phyloP scores from a whole-genome alignment of 1,140 invertebrate genomes.

The Gonioctena quinquepunctata region DNA sequence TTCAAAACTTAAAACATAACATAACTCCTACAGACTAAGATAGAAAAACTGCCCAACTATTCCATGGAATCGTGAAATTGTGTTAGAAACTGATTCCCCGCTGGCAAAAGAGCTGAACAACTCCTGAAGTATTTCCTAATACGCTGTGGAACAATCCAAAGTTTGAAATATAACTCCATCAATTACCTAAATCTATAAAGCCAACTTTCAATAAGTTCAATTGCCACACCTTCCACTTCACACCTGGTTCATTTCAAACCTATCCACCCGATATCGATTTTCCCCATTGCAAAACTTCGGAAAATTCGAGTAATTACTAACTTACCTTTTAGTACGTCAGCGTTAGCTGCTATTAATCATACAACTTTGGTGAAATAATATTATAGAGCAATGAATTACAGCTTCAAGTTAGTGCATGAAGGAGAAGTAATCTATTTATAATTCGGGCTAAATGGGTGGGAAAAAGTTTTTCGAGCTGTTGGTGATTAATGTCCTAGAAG shows the following conservation, averaged over 20 bases:
- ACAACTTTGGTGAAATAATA: slow-evolving; percentile 7
- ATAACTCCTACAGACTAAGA: no score
- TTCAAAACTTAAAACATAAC: no score
- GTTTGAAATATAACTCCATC: no score
- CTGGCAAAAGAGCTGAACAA: no score
- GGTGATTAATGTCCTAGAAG: not conserved
- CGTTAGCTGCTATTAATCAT: slow-evolving; percentile 9
- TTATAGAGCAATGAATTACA: slow-evolving; percentile 5
- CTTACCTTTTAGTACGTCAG: slow-evolving; percentile 17
- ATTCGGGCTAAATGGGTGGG: slow-evolving; percentile 1
- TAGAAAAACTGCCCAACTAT: no score
- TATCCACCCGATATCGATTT: not conserved
- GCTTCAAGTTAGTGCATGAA: not conserved
- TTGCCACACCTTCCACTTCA: not conserved
- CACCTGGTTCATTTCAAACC: not conserved
- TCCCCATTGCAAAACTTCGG: not conserved
- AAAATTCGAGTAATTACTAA: slow-evolving; percentile 14
- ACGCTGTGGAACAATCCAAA: no score
- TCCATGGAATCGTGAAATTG: no score
- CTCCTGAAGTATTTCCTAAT: no score
- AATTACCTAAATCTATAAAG: not conserved
- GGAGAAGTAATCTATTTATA: slow-evolving; percentile 13
- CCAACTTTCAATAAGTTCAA: not conserved
- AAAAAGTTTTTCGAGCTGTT: not conserved
- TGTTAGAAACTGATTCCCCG: no score